Evolutionary conservation across 2,888 invertebrate species (phyloP).

Genomic region (Alcis repandata): DNA sequence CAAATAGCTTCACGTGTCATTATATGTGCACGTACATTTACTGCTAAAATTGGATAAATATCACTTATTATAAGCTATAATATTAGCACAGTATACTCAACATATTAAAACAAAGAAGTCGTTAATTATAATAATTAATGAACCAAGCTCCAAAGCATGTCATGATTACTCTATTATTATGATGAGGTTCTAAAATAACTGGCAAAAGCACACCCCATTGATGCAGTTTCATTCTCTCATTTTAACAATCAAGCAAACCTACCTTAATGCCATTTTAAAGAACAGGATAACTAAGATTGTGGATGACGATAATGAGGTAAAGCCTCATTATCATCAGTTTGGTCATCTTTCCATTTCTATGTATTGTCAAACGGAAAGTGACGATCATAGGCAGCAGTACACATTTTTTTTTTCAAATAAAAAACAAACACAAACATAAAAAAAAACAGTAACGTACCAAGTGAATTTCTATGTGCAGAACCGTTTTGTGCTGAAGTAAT

Average conservation of each 20-base stretch:
- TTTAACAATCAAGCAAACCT: too few relatives aligned
- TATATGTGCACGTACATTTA: neutral
- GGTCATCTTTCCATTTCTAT: too few relatives aligned
- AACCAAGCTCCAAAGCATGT: neutral
- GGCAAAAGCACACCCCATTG: too few relatives aligned
- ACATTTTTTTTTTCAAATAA: neutral
- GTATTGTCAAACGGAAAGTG: neutral
- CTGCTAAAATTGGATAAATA: neutral
- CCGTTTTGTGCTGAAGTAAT: conserved; percentile 73
- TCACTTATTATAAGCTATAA: neutral
- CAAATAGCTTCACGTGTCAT: too few relatives aligned
- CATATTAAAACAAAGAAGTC: too few relatives aligned
- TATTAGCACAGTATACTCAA: neutral
- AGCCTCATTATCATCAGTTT: too few relatives aligned
- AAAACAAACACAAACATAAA: conserved; percentile 24
- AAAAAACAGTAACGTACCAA: conserved; percentile 72
- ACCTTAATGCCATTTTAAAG: too few relatives aligned
- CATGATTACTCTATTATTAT: neutral
- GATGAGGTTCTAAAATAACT: neutral
- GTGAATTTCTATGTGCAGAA: conserved; percentile 76
- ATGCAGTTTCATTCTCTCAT: too few relatives aligned
- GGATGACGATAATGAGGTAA: too few relatives aligned
- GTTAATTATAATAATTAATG: neutral
- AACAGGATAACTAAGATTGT: too few relatives aligned
- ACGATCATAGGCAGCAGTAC: neutral